phyloP scores from a whole-genome alignment of 2,888 invertebrate species.

The Corythucha ciliata region DNA sequence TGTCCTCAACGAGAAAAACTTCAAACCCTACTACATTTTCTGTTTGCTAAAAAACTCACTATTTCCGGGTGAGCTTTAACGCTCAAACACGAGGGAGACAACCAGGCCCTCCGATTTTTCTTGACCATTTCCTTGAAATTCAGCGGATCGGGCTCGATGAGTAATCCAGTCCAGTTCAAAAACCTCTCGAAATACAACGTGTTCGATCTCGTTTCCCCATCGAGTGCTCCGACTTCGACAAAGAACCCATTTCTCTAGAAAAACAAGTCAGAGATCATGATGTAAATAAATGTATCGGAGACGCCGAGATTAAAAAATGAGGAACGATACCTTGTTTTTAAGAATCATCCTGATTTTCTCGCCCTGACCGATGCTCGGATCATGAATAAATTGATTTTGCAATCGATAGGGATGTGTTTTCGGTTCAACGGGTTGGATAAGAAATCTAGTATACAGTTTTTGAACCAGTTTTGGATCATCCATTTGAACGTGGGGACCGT shows the following conservation, averaged over 20 bases:
- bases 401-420: slow-evolving; percentile 31
- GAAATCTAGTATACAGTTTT: slow-evolving; percentile 30
- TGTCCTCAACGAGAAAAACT: background rate
- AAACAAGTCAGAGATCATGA: slow-evolving; percentile 9
- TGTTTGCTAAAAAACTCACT: slow-evolving; percentile 37
- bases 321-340: slow-evolving; percentile 39
- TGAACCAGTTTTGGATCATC: slow-evolving; percentile 31
- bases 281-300: background rate
- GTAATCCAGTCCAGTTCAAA: slow-evolving; percentile 45
- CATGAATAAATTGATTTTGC: slow-evolving; percentile 33
- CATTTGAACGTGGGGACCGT: slow-evolving; percentile 33
- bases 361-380: slow-evolving; percentile 40
- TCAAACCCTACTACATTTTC: background rate
- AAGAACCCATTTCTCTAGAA: slow-evolving; percentile 45
- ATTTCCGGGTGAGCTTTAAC: slow-evolving; percentile 41
- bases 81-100: slow-evolving; percentile 46
- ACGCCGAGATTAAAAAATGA: background rate
- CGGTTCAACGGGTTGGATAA: slow-evolving; percentile 30
- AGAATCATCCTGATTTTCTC: slow-evolving; percentile 40
- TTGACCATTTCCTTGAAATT: slow-evolving; percentile 43
- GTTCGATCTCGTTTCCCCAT: slow-evolving; percentile 49
- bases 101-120: slow-evolving; percentile 44
- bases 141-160: slow-evolving; percentile 47
- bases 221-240: slow-evolving; percentile 48
- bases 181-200: slow-evolving; percentile 45